Evolutionary conservation across 2,113 vertebrate genomes (phyloP), one percentile per base, ranked within the genome.

Genomic region (Otus sunia): DNA sequence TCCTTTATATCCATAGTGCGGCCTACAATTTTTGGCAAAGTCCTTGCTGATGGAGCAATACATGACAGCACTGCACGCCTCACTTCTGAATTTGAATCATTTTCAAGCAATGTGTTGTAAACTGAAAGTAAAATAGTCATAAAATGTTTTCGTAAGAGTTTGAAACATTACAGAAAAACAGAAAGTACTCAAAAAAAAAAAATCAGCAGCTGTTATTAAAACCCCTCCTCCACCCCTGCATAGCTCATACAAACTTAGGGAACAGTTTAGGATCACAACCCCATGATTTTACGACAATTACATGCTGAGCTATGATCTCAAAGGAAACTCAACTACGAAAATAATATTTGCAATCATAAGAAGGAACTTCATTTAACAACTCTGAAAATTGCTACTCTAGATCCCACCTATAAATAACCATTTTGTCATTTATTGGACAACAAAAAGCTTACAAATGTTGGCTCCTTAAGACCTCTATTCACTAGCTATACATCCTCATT

Each of bases 1-100:
- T 99, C 99, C 90, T 99, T 99, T 17, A 99, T 96, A 91, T 99
- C 99, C 89, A 98, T 98, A 32, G 99, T 99, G 69, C 99, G 99
- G 29, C 98, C 98, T 14, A 99, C 97, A 56, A 99, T 99, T 97
- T 98, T 98, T 45, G 99, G 96, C 80, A 99, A 98, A 60, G 99
- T 99, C 88, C 91, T 96, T 30, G 98, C 98, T 43, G 99, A 99
- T 39, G 99, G 99, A 43, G 98, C 99, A 36, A 99, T 99, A 97
- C 99, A 99, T 2, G 99, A 99, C 55, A 99, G 97, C 60, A 99
- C 99, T 4, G 99, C 99, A 32, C 99, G 98, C 32, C 99, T 98
- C 93, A 99, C 99, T 89, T 99, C 99, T 19, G 99, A 96, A 91
- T 99, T 99, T 1, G 98, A 97, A 88, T 99, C 99, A 64, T 99